Evolutionary conservation across 2,113 vertebrate species (phyloP).

Genomic region (Aramus guarauna): DNA sequence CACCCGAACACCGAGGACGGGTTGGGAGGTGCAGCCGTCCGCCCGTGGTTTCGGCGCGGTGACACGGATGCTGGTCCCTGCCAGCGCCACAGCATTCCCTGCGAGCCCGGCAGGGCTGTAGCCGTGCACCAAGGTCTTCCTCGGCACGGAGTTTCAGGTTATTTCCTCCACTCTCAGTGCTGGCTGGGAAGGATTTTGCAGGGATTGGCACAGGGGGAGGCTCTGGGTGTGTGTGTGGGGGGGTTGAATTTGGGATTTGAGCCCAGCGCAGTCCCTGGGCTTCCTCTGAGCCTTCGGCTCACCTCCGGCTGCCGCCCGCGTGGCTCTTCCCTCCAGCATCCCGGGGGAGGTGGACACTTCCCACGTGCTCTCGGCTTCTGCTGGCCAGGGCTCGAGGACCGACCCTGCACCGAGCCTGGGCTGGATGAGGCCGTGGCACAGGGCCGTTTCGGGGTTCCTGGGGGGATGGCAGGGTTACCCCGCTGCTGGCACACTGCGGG

Average conservation of each 20-base stretch:
- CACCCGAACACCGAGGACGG: fast-evolving
- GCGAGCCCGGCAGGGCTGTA: fast-evolving
- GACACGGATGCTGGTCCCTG: fast-evolving
- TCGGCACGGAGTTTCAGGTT: fast-evolving
- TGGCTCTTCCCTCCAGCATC: neutral
- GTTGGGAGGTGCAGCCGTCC: neutral
- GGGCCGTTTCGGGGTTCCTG: fast-evolving
- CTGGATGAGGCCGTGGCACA: neutral
- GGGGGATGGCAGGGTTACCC: neutral
- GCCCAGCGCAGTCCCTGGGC: neutral
- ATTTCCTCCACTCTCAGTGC: fast-evolving
- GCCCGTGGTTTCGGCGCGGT: fast-evolving
- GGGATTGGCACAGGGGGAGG: fast-evolving
- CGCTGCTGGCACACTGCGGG: fast-evolving
- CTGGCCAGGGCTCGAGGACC: fast-evolving
- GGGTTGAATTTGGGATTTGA: neutral
- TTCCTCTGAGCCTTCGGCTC: neutral
- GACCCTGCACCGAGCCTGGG: neutral
- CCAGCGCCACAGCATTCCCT: fast-evolving
- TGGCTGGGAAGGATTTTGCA: neutral
- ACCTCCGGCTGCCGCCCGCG: neutral
- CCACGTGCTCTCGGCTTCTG: neutral
- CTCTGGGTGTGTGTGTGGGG: fast-evolving
- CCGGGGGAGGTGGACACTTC: neutral
- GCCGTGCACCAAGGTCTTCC: fast-evolving